Evolutionary conservation across 2,113 vertebrate species (phyloP), one percentile per base, ranked within the genome.

Genomic region (Nannobrachium achirus): DNA sequence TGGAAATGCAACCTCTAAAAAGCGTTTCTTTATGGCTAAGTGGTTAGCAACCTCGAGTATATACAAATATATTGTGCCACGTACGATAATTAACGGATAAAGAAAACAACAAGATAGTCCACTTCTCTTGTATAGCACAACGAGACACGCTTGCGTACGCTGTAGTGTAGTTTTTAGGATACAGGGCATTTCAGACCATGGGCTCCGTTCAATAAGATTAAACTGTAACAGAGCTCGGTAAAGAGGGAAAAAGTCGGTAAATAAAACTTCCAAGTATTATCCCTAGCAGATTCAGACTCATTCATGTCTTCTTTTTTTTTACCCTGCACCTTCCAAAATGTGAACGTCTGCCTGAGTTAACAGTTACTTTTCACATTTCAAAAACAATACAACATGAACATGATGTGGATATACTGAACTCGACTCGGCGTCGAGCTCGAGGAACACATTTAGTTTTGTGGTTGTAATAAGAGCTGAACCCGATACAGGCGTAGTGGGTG

Each of bases 21-120:
- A 79, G 80, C 73, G 66, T 66, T 60, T 60, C n/a, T 9, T 20
- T 60, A 18, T 19, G 10, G 46, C 82, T 91, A 38, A 80, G 84
- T 82, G 82, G 86, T 89, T 85, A 86, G 80, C 89, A 88, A 92
- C 88, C 71, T 88, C 92, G 82, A 84, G 81, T 93, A 94, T 94
- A 87, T 95, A 95, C 94, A 95, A 89, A 89, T 87, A 89, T 76
- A 88, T 89, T 91, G 91, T 92, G 92, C 87, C 88, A 89, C n/a
- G n/a, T n/a, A n/a, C 88, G 77, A 88, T 65, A 79, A 84, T 89
- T 89, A 89, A 87, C 88, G 84, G 86, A 78, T 69, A 75, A 42
- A 73, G 79, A 68, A 52, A 52, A 52, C 25, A 19, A 51, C 38
- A 19, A 11, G 38, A 46, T 55, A 85, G 88, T 91, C 91, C 84